Percentiles rank a stretch among this genome's conserved stretches.
These are phyloP conservation scores for Turdus rufiventris DNA, from an alignment of 2,113 vertebrate species.

Conservation along the genomic window DNA sequence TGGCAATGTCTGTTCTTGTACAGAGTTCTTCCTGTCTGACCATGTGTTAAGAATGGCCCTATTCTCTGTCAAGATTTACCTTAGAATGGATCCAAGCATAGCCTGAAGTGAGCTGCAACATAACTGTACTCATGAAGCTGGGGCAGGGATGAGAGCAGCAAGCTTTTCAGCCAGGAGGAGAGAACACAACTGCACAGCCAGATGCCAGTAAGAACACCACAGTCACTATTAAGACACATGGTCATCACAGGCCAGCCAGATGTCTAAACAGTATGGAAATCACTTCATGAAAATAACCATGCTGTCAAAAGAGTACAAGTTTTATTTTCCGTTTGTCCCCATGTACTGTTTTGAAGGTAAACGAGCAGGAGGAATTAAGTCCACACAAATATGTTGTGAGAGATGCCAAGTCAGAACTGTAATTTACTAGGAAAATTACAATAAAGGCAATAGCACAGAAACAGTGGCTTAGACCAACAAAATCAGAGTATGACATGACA, in stretches of 20 bases:
- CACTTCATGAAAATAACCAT: neutral
- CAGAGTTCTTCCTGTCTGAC: neutral
- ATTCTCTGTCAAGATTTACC: neutral
- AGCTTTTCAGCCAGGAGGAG: neutral
- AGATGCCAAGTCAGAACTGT: neutral
- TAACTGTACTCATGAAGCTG: neutral
- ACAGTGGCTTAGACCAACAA: neutral
- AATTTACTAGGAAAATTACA: neutral
- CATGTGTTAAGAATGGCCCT: neutral
- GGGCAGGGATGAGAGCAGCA: neutral
- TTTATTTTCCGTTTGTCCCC: neutral
- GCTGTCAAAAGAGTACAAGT: neutral
- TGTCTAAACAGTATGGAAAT: neutral
- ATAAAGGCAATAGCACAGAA: neutral
- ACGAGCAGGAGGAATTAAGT: neutral
- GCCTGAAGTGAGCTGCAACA: neutral
- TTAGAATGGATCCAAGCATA: neutral
- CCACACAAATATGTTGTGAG: neutral
- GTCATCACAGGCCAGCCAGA: neutral
- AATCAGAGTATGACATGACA: neutral
- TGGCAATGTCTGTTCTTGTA: neutral
- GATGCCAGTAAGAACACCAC: neutral
- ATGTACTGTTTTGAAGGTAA: neutral
- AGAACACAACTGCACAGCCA: neutral
- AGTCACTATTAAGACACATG: neutral